Percentiles rank a stretch among this genome's conserved stretches.
Conservation (phyloP, 2,888 invertebrate genomes). For the Xestia c-nigrum region DNA sequence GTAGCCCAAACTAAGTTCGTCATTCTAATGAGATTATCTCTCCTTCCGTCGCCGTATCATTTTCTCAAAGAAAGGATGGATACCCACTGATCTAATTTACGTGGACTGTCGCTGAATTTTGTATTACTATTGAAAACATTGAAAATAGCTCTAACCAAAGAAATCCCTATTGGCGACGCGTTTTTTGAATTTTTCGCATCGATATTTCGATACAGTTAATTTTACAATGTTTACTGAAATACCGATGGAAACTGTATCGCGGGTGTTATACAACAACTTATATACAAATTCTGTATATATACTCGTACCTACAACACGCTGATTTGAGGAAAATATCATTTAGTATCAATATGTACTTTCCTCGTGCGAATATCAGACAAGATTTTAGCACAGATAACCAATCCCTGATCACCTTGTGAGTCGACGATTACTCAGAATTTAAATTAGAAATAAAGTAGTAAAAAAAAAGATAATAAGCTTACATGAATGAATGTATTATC, state of each 20-base stretch:
- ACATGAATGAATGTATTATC: constrained; percentile 29
- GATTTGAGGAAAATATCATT: constrained; percentile 5
- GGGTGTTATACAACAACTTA: background rate
- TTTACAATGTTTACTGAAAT: background rate
- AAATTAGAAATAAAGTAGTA: background rate
- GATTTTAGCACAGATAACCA: constrained; percentile 4
- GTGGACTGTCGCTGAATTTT: constrained; percentile 57
- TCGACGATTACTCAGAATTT: constrained; percentile 20
- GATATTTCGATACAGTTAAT: background rate
- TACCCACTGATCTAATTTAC: constrained; percentile 65
- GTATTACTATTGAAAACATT: constrained; percentile 36
- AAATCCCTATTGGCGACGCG: constrained; percentile 13
- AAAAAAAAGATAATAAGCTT: constrained; percentile 13
- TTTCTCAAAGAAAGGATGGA: constrained; percentile 69
- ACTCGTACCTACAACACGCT: background rate
- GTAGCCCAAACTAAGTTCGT: constrained; percentile 71
- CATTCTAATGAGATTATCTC: constrained; percentile 71
- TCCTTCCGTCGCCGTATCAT: constrained; percentile 62
- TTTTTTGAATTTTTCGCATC: background rate
- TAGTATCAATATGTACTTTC: background rate
- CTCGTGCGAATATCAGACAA: background rate
- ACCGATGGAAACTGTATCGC: background rate
- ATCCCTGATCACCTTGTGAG: constrained; percentile 7
- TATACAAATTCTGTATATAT: background rate
- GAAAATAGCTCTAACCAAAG: constrained; percentile 14